Base-by-base conservation (phyloP, 2,888 invertebrate species). In the Machimus rusticus region DNA sequence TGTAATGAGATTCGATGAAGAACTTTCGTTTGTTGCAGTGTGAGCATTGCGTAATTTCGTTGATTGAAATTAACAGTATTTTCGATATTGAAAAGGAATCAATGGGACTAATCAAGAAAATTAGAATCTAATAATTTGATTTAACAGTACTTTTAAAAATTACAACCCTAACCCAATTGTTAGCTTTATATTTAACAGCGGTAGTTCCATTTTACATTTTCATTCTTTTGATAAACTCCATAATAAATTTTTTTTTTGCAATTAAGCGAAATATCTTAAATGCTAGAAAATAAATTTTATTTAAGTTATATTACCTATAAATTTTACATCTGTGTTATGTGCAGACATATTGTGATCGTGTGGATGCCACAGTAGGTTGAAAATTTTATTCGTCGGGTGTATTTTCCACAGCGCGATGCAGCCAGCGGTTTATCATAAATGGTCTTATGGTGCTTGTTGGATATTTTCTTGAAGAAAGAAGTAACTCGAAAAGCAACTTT, bases 401-500 rank as follows among this genome's bases (percentile, higher is more conserved):
- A 66, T 66, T 66, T 66, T 66, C 28, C 66, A 66, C 66, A 4
- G 14, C 66, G 12, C 66, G 28, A 66, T 66, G 66, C 66, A 66
- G 66, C 28, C 66, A 66, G 66, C 66, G 66, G 66, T 66, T 66
- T 66, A 66, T 66, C 66, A 66, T 66, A 66, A 66, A 66, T 66
- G 66, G 66, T 66, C 66, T 66, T 66, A 74, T 37, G 74, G 84
- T 37, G 55, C 19, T 78, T 37, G 55, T 19, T 78, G 78, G 66
- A 23, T n/a, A 28, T 31, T 28, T 28, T 28, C 31, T 31, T 16
- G 81, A 34, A 31, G 81, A 81, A 86, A 86, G 86, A 74, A 86
- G 31, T 34, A 86, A 86, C 86, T 88, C 81, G 86, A 84, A 89
- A 89, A 90, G 89, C 89, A 89, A 90, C 90, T 90, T 90, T 90